Conservation (phyloP, 2,888 invertebrate genomes). For the Caenorhabditis sp. region DNA sequence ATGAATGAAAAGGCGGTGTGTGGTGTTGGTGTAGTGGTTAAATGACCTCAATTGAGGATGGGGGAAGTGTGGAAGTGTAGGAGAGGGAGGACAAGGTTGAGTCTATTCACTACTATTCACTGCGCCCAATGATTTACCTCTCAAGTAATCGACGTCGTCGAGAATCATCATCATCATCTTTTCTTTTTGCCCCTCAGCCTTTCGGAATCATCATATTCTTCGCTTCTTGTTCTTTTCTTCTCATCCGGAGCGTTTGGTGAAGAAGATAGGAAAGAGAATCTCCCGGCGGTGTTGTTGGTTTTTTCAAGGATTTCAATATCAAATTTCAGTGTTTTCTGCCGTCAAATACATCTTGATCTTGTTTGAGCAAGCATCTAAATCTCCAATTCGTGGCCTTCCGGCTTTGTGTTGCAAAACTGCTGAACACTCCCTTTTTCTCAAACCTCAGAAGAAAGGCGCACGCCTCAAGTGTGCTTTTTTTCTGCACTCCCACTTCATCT, state of each 20-base stretch:
- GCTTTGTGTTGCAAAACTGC: too few relatives aligned
- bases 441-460: too few relatives aligned
- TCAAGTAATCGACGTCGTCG: conserved; percentile 14
- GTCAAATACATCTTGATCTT: too few relatives aligned
- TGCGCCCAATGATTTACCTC: conserved; percentile 23
- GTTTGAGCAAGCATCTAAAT: too few relatives aligned
- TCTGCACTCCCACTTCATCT: too few relatives aligned
- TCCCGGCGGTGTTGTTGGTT: not conserved
- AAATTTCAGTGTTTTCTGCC: conserved; percentile 39
- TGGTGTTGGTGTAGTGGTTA: conserved; percentile 16
- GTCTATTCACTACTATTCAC: conserved; percentile 25
- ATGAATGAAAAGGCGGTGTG: conserved; percentile 15
- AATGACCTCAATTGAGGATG: conserved; percentile 45
- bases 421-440: too few relatives aligned
- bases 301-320: conserved; percentile 10
- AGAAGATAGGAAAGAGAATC: conserved; percentile 5
- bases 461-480: too few relatives aligned
- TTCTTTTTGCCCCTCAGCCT: too few relatives aligned
- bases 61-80: not conserved
- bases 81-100: conserved; percentile 18
- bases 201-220: not conserved
- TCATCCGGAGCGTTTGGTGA: too few relatives aligned
- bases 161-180: conserved; percentile 21
- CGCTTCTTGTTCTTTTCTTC: too few relatives aligned
- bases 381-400: too few relatives aligned